Evolutionary conservation across 2,888 invertebrate species (phyloP), one percentile per base, ranked within the genome.

Genomic region (Drymonia ruficornis): DNA sequence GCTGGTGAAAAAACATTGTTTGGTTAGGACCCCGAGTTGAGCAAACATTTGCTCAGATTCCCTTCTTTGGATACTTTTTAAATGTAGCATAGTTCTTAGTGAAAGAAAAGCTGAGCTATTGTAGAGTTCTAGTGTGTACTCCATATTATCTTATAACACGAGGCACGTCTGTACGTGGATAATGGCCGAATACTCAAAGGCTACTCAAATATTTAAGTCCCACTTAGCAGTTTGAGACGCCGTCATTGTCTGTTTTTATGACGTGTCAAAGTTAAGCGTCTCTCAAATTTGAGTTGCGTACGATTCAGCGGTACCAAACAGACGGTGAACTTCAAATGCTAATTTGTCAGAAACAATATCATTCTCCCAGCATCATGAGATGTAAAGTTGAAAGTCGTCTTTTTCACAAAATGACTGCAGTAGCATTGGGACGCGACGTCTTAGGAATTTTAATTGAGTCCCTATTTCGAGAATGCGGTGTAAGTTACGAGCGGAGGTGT

Each of bases 391-490:
- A 44, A 54, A 76, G 73, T 75, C 78, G 78, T 80, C 76, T 78
- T 82, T 80, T 83, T 80, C 76, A 80, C 74, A 73, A 80, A 83
- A 84, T 83, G 78, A 76, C 81, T 56, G 72, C 67, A 76, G 80
- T 83, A 83, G 85, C 84, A 82, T 73, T 72, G 71, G 76, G 74
- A 76, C 76, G 65, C 72, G 67, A 72, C 78, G 78, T 63, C 72
- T 74, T 67, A 67, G 78, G 88, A 86, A 88, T 89, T 84, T 87
- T 89, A 89, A 89, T 89, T 87, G 86, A 86, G 84, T 83, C 80
- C 71, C 71, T 72, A 68, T 79, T 76, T 73, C 72, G 66, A 51
- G 59, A 38, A 59, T 38, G 43, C 52, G 71, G 74, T 43, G 6
- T 49, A 76, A 74, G 61, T 48, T 19, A 66, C 2, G 34, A 50